Evolutionary conservation across 2,888 invertebrate species (phyloP), one percentile per base, ranked within the genome.

Genomic region (Dinocampus coccinellae): DNA sequence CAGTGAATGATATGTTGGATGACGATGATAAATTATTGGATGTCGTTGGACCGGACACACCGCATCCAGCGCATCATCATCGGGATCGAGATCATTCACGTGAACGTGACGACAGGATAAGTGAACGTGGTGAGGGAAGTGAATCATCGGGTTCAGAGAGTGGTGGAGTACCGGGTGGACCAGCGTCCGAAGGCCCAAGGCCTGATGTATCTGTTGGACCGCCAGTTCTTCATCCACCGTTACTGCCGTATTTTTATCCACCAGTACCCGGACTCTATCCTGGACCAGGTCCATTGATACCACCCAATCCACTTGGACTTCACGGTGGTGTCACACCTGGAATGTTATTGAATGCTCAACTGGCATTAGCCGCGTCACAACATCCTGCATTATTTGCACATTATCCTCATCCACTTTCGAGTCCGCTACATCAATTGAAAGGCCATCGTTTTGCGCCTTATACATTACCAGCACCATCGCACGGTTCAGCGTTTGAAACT

Each of bases 151-250:
- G 88, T 78, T 88, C 90, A 77, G 89, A 91, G 80, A 88, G 91
- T 83, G 90, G 92, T 77, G 90, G 89, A 3, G 88, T 82, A 82
- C 78, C 89, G 83, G 78, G 84, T 82, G 81, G 76, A 80, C 83
- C 77, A 81, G 89, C 72, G 88, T 92, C 78, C 79, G 90, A 80
- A 88, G 91, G 81, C 77, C 96, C 96, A 0, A 93, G 95, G 76
- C 97, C 97, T 22, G 97, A 97, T 89, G 97, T 97, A 75, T 96
- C 96, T 36, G 94, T 97, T 52, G 97, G 97, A 64, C 97, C 97
- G 52, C 97, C 97, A 60, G 77, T 77, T 58, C 94, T 97, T 60
- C 97, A 97, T 84, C 96, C 97, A 58, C 96, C 96, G 64, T 90
- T 95, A 85, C 90, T 97, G 85, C 97, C 97, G 79, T 97, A 97